These are phyloP conservation scores for Beroe ovata DNA, from an alignment of 37 sponge, comb jelly and placozoan species.

Conservation along the genomic window DNA sequence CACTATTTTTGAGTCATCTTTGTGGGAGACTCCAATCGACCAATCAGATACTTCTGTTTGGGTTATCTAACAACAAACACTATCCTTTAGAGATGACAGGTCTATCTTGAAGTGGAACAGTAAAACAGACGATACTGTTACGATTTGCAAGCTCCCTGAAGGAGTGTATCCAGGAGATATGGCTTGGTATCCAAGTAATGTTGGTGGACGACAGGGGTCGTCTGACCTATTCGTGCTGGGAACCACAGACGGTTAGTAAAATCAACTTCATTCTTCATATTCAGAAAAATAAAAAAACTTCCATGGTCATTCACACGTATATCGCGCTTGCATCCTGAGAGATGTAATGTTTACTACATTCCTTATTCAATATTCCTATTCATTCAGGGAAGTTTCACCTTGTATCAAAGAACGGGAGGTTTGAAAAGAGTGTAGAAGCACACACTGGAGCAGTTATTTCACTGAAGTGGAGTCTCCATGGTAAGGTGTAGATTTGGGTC, in stretches of 20 bases:
- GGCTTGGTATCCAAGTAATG: slow-evolving; percentile 59
- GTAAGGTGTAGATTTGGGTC: no score
- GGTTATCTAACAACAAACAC: background rate
- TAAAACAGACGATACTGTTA: slow-evolving; percentile 29
- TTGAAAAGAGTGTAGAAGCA: slow-evolving; percentile 89
- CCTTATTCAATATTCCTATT: no score
- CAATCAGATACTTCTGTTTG: no score
- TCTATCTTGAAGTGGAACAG: slow-evolving; percentile 48
- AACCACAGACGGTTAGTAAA: slow-evolving; percentile 63
- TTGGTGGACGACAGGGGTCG: background rate
- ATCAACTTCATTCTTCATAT: background rate
- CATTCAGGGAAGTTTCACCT: slow-evolving; percentile 83
- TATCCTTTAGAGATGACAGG: slow-evolving; percentile 10
- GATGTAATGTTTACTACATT: no score
- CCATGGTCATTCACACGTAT: no score
- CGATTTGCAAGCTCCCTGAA: slow-evolving; percentile 32
- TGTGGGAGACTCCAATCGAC: no score
- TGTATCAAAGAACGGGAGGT: slow-evolving; percentile 80
- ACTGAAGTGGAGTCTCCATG: slow-evolving; percentile 82
- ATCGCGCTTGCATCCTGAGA: no score
- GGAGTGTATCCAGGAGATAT: slow-evolving; percentile 64
- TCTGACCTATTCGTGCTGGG: slow-evolving; percentile 66
- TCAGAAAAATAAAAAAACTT: no score
- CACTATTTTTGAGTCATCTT: no score
- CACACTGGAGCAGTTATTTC: slow-evolving; percentile 95